Evolutionary conservation across 2,113 vertebrate species (phyloP).

Genomic region (Micromys minutus): DNA sequence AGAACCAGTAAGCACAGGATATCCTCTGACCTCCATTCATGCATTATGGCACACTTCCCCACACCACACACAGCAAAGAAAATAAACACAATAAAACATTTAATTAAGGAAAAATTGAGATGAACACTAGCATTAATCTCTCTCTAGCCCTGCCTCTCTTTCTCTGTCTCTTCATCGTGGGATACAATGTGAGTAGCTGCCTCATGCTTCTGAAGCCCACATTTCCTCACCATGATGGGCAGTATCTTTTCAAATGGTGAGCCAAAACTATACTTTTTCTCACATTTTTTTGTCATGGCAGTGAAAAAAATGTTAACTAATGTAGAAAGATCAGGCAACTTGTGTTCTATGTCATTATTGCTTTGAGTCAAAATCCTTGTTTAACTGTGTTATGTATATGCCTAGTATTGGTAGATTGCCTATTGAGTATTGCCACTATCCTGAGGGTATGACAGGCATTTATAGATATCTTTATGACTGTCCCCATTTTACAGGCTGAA

Average conservation of each 20-base stretch:
- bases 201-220: neutral
- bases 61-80: neutral
- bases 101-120: neutral
- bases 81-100: neutral
- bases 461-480: too few relatives aligned
- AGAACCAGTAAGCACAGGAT: neutral
- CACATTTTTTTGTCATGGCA: neutral
- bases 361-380: neutral
- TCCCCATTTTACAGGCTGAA: too few relatives aligned
- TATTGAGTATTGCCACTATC: too few relatives aligned
- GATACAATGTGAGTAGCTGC: neutral
- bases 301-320: neutral
- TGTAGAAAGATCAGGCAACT: neutral
- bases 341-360: neutral
- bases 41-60: neutral
- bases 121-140: neutral
- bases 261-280: neutral
- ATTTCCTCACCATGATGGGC: neutral
- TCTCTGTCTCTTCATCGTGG: neutral
- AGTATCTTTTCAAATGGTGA: neutral
- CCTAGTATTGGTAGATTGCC: too few relatives aligned
- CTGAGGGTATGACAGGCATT: too few relatives aligned
- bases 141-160: neutral
- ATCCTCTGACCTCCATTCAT: neutral
- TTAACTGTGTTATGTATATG: too few relatives aligned